Percentiles rank a stretch among this genome's conserved stretches.
phyloP scores from a whole-genome alignment of 2,113 vertebrate genomes.

The Ursus arctos region DNA sequence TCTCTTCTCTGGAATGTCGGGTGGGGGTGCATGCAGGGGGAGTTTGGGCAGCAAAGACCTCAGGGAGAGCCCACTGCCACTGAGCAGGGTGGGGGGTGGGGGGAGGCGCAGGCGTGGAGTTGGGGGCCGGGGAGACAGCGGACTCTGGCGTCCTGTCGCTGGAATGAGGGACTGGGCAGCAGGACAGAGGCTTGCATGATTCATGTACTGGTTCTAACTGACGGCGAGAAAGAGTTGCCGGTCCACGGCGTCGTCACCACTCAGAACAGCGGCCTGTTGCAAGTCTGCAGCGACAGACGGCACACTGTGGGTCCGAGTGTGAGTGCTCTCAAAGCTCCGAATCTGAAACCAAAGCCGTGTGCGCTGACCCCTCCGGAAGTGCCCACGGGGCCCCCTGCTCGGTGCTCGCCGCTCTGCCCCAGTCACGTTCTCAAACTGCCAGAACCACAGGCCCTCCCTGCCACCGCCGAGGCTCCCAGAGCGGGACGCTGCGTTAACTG shows the following conservation, averaged over 20 bases:
- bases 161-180: neutral
- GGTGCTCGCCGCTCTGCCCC: no score
- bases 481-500: accelerated
- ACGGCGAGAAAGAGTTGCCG: no score
- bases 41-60: neutral
- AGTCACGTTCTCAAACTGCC: no score
- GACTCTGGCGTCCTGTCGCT: accelerated
- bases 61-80: accelerated
- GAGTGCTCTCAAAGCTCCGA: no score
- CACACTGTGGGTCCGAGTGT: no score
- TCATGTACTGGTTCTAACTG: accelerated
- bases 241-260: no score
- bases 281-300: neutral
- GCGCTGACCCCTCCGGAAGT: no score
- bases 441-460: no score
- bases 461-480: no score
- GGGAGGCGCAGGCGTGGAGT: accelerated
- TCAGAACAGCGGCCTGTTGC: accelerated
- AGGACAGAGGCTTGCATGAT: neutral
- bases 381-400: no score
- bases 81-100: accelerated
- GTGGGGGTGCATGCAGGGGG: accelerated
- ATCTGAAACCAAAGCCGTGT: no score
- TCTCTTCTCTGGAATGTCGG: neutral
- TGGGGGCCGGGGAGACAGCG: accelerated